These are phyloP conservation scores for Lycia hirtaria DNA, from an alignment of 2,888 invertebrate genomes.

Conservation along the genomic window DNA sequence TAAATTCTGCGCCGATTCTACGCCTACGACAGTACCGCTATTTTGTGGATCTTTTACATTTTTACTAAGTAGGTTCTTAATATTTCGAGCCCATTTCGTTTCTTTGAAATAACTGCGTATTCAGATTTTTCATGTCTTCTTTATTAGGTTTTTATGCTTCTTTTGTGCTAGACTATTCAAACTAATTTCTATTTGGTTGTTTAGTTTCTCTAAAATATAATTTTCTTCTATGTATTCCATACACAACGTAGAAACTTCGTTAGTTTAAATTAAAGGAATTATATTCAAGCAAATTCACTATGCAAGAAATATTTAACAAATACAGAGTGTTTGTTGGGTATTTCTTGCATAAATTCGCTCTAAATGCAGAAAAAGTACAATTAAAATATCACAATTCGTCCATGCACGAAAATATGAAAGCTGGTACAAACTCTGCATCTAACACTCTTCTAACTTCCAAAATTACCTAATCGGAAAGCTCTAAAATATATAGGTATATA, in stretches of 20 bases:
- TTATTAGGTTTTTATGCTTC: no score
- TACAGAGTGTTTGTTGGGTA: background rate
- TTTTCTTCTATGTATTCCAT: no score
- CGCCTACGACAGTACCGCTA: background rate
- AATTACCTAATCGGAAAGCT: conserved; percentile 24
- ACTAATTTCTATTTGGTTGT: no score
- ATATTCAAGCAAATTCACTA: background rate
- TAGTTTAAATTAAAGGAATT: background rate
- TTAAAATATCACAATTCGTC: background rate
- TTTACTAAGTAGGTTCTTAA: background rate
- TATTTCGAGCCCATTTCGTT: no score
- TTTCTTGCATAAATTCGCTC: background rate
- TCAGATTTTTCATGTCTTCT: no score
- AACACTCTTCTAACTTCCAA: conserved; percentile 8
- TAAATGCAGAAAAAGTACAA: conserved; percentile 3
- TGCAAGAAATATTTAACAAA: background rate
- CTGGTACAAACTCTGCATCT: conserved; percentile 2
- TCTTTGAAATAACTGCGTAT: no score
- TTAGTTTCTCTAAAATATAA: no score
- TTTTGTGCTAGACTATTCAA: no score
- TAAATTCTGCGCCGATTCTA: background rate
- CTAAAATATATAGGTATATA: conserved; percentile 16
- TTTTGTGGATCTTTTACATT: background rate
- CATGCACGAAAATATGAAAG: conserved; percentile 14
- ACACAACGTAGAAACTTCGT: background rate